Base-by-base conservation (phyloP, 2,113 vertebrate genomes). In the Ailuropoda melanoleuca region DNA sequence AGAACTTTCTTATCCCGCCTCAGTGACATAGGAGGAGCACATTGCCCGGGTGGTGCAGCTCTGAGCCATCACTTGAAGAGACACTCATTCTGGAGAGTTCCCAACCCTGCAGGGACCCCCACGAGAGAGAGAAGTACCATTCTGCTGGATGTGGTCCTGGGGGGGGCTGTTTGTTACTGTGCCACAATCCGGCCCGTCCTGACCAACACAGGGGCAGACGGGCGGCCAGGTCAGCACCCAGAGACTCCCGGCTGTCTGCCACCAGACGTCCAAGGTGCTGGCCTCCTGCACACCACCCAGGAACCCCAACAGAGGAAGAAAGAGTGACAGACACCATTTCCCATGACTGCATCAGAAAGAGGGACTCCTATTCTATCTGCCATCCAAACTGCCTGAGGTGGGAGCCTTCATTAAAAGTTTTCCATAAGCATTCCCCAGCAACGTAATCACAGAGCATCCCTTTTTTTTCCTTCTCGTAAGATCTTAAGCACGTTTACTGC, bases 401-500 rank as follows among this genome's bases (percentile, higher is more conserved):
- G 82, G 60, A 68, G 6, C 9, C 0, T 74, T 85, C 81, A 93
- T 97, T 92, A 87, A 66, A 97, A 93, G 96, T 94, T 93, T 77
- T 93, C 93, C 85, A 37, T 21, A 88, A 50, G 88, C 77, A 26
- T 68, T 55, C 74, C 50, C 46, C 75, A n/a, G 70, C 90, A 84
- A 90, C 72, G 87, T 81, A 82, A 97, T 94, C 96, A 93, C 31
- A 12, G 3, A 0, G 50, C 5, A 0, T 19, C 60, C 13, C 56
- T 48, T 31, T 72, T 68, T 53, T 80, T 46, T 43, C 88, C n/a
- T 90, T 85, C 92, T 90, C 4, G 2, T 78, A 96, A 97, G 48
- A 78, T 77, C 93, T 87, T 80, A 39, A 96, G 82, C 77, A 56
- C 88, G 89, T 68, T 93, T 95, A 58, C 66, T 55, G 94, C 78